Base-by-base conservation (phyloP, 2,888 invertebrate species). In the Tenthredo amoena region DNA sequence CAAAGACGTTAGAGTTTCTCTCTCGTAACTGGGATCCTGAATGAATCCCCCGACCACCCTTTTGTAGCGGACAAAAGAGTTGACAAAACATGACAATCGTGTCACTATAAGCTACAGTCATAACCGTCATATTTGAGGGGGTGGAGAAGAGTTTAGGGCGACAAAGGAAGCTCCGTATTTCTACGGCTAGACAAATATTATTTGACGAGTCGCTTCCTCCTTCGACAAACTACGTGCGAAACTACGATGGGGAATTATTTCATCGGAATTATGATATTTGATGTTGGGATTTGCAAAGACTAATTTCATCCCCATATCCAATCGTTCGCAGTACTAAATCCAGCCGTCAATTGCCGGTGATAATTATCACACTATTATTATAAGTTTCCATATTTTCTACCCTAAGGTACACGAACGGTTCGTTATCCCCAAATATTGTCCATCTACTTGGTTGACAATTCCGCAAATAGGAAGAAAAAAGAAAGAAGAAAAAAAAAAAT, bases 41-140 rank as follows among this genome's bases (percentile, higher is more conserved):
- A 62, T 81, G 81, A 37, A 81, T 81, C 81, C 81, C 40, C 9
- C 21, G 37, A 18, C 85, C 62, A 83, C 86, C 87, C 88, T 89
- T 90, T 89, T 91, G 90, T 89, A 86, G 34, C 55, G 62, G 88
- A 91, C 85, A 91, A 89, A 91, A 90, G 90, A 92, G 92, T 93
- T 93, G 92, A 92, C 93, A 92, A 92, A 92, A 92, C 91, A 92
- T 91, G 92, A 91, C 93, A 91, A 92, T 93, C 92, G 91, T 90
- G 83, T 83, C 83, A 71, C 47, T 40, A 3, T 43, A 40, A n/a
- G 47, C 31, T 88, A 89, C 89, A 87, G 87, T 84, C 65, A 87
- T 89, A 88, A 89, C 89, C 89, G 89, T 89, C 89, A 89, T 88
- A 88, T 90, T 71, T 81, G 81, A 31, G 85, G 85, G 82, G 82